Evolutionary conservation across 1,140 invertebrate genomes (phyloP).

Genomic region (Chrysopa pallens): DNA sequence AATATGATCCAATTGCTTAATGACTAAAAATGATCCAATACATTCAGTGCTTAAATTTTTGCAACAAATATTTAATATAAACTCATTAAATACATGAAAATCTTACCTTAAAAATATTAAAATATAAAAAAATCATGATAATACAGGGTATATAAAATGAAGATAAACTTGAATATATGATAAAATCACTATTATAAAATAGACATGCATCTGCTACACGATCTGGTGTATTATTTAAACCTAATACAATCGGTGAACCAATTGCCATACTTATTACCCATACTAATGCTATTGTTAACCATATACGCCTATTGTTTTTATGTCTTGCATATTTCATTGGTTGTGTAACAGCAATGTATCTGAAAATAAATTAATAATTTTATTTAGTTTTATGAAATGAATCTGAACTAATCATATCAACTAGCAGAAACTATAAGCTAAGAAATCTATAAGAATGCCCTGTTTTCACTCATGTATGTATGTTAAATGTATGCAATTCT

Average conservation of each 20-base stretch:
- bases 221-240: constrained; percentile 78
- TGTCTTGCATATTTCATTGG: constrained; percentile 98
- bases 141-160: constrained; percentile 99
- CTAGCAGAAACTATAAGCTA: too few relatives aligned
- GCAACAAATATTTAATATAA: too few relatives aligned
- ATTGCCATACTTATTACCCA: constrained; percentile 94
- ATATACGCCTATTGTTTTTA: constrained; percentile 89
- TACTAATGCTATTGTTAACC: constrained; percentile 87
- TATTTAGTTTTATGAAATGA: background rate
- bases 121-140: constrained; percentile 98
- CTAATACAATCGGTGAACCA: constrained; percentile 91
- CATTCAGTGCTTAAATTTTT: too few relatives aligned
- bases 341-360: constrained; percentile 96
- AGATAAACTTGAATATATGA: constrained; percentile 91
- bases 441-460: too few relatives aligned
- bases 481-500: too few relatives aligned
- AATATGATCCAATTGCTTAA: too few relatives aligned
- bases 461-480: too few relatives aligned
- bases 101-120: constrained; percentile 88
- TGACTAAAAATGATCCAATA: too few relatives aligned
- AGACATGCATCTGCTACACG: constrained; percentile 63
- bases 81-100: constrained; percentile 6
- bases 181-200: constrained; percentile 97
- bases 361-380: constrained; percentile 26
- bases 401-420: too few relatives aligned